Conservation (phyloP, 2,888 invertebrate genomes). For the Drosophila merina region DNA sequence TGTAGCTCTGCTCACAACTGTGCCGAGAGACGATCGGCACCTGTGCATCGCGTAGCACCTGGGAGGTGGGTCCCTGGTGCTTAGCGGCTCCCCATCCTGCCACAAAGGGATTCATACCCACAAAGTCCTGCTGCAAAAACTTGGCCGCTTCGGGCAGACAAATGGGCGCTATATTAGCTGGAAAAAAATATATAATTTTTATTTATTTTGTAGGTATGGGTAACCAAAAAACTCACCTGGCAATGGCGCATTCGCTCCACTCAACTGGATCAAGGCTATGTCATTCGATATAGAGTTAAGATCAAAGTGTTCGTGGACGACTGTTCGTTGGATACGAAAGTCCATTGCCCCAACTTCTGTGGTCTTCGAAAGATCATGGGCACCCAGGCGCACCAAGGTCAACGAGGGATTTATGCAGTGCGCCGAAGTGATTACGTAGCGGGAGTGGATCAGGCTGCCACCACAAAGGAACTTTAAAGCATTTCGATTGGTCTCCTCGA, state of each 20-base stretch:
- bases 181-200: conserved; percentile 42
- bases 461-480: conserved; percentile 88
- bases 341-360: conserved; percentile 87
- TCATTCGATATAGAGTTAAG: conserved; percentile 88
- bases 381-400: conserved; percentile 89
- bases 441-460: conserved; percentile 88
- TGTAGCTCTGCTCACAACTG: conserved; percentile 84
- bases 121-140: conserved; percentile 77
- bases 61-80: conserved; percentile 80
- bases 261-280: conserved; percentile 90
- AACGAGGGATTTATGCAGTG: conserved; percentile 81
- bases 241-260: conserved; percentile 60
- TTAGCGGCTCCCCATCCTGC: conserved; percentile 92
- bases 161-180: conserved; percentile 89
- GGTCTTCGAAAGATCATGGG: conserved; percentile 86
- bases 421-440: conserved; percentile 90
- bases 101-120: conserved; percentile 87
- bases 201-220: not conserved
- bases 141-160: conserved; percentile 88
- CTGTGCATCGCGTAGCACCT: conserved; percentile 85
- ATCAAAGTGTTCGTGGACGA: conserved; percentile 89
- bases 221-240: conserved; percentile 61
- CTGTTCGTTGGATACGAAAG: conserved; percentile 86
- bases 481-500: conserved; percentile 82
- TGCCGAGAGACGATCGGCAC: conserved; percentile 83